These are phyloP conservation scores for Pomatorhinus ruficollis DNA, from an alignment of 2,113 vertebrate genomes.

Conservation along the genomic window DNA sequence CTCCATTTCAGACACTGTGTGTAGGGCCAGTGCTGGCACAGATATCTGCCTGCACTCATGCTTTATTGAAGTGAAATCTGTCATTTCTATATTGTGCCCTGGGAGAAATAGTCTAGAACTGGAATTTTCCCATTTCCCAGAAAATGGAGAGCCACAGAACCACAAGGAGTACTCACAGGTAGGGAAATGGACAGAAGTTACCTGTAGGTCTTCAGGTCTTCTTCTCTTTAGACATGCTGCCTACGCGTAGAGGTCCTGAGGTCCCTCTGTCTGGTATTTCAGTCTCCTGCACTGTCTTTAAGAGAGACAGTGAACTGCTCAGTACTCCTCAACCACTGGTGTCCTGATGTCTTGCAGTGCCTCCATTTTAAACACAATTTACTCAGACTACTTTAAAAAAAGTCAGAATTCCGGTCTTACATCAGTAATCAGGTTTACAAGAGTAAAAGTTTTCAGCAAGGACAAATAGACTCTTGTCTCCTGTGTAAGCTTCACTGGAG, in stretches of 20 bases:
- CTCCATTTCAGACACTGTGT: not conserved
- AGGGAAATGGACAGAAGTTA: not conserved
- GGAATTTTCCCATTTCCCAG: not conserved
- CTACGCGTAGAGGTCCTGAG: not conserved
- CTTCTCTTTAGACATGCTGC: not conserved
- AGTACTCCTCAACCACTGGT: accelerated
- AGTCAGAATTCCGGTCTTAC: not conserved
- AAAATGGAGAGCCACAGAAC: not conserved
- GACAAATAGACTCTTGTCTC: not conserved
- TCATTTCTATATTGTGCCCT: not conserved
- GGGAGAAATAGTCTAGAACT: not conserved
- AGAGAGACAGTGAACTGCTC: not conserved
- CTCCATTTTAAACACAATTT: not conserved
- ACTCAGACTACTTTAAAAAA: not conserved
- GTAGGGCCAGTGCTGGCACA: not conserved
- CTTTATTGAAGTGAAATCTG: not conserved
- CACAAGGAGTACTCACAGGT: not conserved
- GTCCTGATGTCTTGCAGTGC: not conserved
- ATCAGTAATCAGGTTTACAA: not conserved
- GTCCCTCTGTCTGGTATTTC: not conserved
- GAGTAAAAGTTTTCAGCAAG: not conserved
- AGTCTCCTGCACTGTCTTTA: not conserved
- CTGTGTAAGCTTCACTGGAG: not conserved
- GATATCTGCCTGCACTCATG: not conserved
- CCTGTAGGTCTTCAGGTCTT: not conserved